Conservation (phyloP, 2,888 invertebrate species). For the Melanophora roralis region DNA sequence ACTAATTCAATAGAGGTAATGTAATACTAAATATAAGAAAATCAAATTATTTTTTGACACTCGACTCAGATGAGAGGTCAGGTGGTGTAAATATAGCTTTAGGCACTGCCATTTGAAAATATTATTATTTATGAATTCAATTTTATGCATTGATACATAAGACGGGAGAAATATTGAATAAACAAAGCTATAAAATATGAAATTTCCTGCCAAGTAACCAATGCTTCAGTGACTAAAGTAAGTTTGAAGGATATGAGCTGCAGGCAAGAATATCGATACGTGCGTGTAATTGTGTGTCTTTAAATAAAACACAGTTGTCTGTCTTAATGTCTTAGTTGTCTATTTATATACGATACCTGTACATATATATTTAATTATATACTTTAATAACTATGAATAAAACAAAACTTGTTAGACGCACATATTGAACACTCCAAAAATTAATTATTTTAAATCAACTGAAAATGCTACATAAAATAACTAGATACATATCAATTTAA, state of each 20-base stretch:
- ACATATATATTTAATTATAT: background rate
- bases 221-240: background rate
- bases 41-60: too few species aligned
- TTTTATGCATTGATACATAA: constrained; percentile 38
- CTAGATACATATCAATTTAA: too few species aligned
- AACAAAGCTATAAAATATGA: constrained; percentile 4
- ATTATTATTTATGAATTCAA: constrained; percentile 43
- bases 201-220: background rate
- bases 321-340: constrained; percentile 29
- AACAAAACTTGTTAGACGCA: constrained; percentile 32
- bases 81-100: too few species aligned
- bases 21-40: too few species aligned
- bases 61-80: too few species aligned
- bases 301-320: constrained; percentile 1
- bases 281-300: background rate
- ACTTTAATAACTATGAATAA: background rate
- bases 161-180: background rate
- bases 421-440: background rate
- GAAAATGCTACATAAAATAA: too few species aligned
- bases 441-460: too few species aligned
- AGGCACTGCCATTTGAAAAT: background rate
- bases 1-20: too few species aligned
- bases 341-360: constrained; percentile 46
- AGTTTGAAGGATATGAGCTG: background rate
- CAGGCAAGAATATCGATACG: background rate